phyloP scores from a whole-genome alignment of 2,113 vertebrate species.

The Accipiter cooperii region DNA sequence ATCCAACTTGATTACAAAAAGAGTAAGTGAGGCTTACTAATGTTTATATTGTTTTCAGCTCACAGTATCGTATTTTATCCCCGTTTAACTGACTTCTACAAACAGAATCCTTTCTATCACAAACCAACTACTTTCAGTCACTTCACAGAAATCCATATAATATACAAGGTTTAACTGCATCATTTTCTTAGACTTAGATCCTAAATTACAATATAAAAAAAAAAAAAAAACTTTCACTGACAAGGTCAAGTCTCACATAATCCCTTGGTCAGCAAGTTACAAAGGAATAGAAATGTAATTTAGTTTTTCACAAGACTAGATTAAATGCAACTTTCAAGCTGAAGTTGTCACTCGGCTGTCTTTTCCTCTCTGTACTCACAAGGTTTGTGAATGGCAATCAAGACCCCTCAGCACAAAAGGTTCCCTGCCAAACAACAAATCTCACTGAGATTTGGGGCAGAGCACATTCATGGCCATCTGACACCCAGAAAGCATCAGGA shows the following conservation, averaged over 20 bases:
- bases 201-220: neutral
- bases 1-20: neutral
- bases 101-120: neutral
- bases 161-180: neutral
- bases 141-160: neutral
- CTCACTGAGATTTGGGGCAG: neutral
- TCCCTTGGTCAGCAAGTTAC: neutral
- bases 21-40: neutral
- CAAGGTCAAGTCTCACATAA: neutral
- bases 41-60: neutral
- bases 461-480: neutral
- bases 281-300: neutral
- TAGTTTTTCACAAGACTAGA: neutral
- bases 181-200: neutral
- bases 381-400: accelerated
- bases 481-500: neutral
- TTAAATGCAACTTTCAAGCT: neutral
- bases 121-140: neutral
- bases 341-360: neutral
- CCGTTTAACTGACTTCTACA: neutral
- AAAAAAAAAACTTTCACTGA: neutral
- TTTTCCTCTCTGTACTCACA: neutral
- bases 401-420: neutral
- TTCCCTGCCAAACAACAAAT: neutral
- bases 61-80: neutral